Evolutionary conservation across 2,888 invertebrate species (phyloP), one percentile per base, ranked within the genome.

Genomic region (Lysandra coridon): DNA sequence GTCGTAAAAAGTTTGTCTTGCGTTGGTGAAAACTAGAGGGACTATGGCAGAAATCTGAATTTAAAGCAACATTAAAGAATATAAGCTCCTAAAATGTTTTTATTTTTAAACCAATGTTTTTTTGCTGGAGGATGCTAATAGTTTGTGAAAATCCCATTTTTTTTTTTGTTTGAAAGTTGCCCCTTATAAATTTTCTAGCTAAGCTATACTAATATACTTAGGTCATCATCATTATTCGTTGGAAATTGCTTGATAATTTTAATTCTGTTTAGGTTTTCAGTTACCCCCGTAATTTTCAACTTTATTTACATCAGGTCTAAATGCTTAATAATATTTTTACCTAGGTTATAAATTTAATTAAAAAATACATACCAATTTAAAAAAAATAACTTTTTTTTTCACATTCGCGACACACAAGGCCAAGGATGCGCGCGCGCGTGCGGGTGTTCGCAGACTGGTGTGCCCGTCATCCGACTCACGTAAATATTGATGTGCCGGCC

Each of bases 341-440:
- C 10, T 64, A 64, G 30, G 14, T 69, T 5, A 33, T 3, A 33
- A 30, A 30, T 33, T 4, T 33, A 33, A 4, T 4, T 33, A 23
- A 69, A 69, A 69, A 69, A 33, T 69, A 69, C 69, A 17, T 69
- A 69, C 69, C 69, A 69, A 37, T 33, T 69, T 4, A 6, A 37
- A 69, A 69, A 69, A 14, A 69, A 12, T 12, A 3, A 10, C 0
- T 3, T 53, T 33, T 69, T 69, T 69, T 69, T 37, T 69, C 69
- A 69, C 69, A 69, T 5, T 69, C 33, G 14, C 57, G 57, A 17
- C 4, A 57, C 57, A 57, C 33, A 69, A 69, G 33, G 33, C 6
- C 37, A 69, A 69, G 69, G 69, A 69, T 33, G 69, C 69, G 33
- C 69, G 37, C 69, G 69, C 69, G 33, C 69, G 69, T 69, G 69